Conservation (phyloP, 30 jellyfish, hydroid and myxozoan genomes). For the Turritopsis dohrnii region DNA sequence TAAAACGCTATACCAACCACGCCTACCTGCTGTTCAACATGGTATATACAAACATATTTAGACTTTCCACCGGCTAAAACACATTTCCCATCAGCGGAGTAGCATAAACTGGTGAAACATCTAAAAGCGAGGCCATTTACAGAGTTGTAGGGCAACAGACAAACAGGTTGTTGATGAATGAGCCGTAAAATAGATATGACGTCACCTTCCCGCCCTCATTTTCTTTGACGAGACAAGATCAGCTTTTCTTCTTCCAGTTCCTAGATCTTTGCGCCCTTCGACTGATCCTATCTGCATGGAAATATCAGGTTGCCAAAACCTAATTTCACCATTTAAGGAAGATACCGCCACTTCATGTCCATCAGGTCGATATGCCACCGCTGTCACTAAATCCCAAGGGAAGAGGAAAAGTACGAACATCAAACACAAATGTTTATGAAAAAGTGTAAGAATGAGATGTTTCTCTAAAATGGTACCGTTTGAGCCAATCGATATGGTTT, state of each 20-base stretch:
- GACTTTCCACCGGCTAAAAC: conserved; percentile 95
- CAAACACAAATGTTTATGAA: too few species aligned
- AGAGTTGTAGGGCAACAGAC: not conserved
- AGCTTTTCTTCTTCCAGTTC: conserved; percentile 69
- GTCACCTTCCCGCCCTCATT: conserved; percentile 69
- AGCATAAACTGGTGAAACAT: conserved; percentile 80
- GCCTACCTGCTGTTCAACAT: conserved; percentile 74
- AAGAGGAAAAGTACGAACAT: too few species aligned
- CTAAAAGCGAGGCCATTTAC: conserved; percentile 24
- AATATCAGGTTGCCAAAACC: conserved; percentile 71
- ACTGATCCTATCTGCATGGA: conserved; percentile 68
- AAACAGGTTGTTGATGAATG: not conserved
- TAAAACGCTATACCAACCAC: not conserved
- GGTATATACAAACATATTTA: conserved; percentile 66
- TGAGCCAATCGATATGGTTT: conserved; percentile 58
- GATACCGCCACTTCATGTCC: conserved; percentile 84
- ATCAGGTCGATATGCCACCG: conserved; percentile 86
- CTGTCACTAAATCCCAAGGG: conserved; percentile 59
- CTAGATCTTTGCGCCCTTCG: conserved; percentile 84
- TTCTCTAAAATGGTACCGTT: conserved; percentile 55
- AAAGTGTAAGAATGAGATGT: too few species aligned
- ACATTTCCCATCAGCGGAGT: conserved; percentile 85
- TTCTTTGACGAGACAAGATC: conserved; percentile 76
- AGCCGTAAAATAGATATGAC: not conserved
- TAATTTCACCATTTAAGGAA: conserved; percentile 79